These are phyloP conservation scores for Fregata magnificens DNA, from an alignment of 2,113 vertebrate genomes.

Conservation along the genomic window DNA sequence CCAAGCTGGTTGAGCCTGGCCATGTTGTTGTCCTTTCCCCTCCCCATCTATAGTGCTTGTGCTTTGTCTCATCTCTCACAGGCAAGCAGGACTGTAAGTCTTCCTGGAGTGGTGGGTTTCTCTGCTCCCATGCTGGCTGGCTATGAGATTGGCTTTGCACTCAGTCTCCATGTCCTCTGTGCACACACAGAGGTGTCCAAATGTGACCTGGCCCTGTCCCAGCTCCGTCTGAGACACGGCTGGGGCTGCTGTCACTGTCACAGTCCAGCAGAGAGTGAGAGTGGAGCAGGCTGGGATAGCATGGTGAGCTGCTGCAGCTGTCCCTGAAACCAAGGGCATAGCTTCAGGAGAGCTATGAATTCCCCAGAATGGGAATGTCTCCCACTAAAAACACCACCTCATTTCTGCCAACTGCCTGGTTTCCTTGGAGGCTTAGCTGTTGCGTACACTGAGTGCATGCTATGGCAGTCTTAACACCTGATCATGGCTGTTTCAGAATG, in stretches of 20 bases:
- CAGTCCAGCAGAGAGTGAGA: not conserved
- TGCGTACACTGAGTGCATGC: not conserved
- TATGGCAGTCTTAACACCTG: not conserved
- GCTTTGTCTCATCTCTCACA: not conserved
- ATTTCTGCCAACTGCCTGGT: not conserved
- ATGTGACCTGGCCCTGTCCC: not conserved
- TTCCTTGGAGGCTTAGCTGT: not conserved
- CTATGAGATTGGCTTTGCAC: not conserved
- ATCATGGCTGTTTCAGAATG: slow-evolving; percentile 67
- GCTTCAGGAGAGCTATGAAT: not conserved
- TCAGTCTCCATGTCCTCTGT: not conserved
- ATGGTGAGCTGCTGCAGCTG: not conserved
- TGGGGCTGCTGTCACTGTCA: not conserved
- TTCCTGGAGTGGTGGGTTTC: not conserved
- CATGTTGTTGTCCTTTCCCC: not conserved
- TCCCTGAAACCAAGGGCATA: not conserved
- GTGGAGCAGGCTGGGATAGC: not conserved
- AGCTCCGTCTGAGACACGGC: not conserved
- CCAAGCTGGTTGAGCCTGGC: not conserved
- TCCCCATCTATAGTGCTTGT: not conserved
- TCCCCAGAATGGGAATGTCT: not conserved
- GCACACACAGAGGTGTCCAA: not conserved
- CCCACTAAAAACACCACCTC: not conserved
- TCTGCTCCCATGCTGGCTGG: not conserved
- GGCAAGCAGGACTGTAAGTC: not conserved